Evolutionary conservation across 2,113 vertebrate species (phyloP), one percentile per base, ranked within the genome.

Genomic region (Myanophis thanlyinensis): DNA sequence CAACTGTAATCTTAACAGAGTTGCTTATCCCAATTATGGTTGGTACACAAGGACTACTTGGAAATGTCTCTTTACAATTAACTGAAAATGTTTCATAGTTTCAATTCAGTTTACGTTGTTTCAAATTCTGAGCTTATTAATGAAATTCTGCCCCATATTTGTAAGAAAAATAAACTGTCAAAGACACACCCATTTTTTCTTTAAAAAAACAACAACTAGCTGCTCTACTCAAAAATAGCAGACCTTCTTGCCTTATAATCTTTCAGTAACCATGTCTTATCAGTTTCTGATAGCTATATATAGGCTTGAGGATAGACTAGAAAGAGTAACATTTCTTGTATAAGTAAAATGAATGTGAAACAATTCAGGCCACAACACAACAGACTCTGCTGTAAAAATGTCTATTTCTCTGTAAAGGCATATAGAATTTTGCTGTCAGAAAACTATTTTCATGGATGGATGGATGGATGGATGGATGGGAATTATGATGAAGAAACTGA

Each of bases 101-200:
- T 59, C 11, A 59, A 46, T 59, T 59, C 35, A 53, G 22, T 88
- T 46, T 46, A 44, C 52, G 44, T 53, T 13, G 4, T 89, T 54
- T 46, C 23, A 89, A 46, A 59, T 56, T 89, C 53, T 89, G 53
- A 56, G 53, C 0, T 59, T 13, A 44, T 88, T 88, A 54, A 88
- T 25, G 51, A 88, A 52, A 88, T 12, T 8, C 87, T 11, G 22
- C n/a, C 25, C 46, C 30, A 5, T 7, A 3, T 59, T 59, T 89
- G 25, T 59, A 59, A 89, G 12, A 47, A 59, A 89, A 40, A 59
- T 46, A 88, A 88, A 88, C 10, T 85, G 51, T 52, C 11, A 15
- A 49, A 47, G 0, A 0, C 23, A 46, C 88, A 11, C 0, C 1
- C n/a, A n/a, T n/a, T n/a, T n/a, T n/a, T n/a, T n/a, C n/a, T n/a